Conservation (phyloP, 1,140 invertebrate genomes). For the Temnothorax longispinosus region DNA sequence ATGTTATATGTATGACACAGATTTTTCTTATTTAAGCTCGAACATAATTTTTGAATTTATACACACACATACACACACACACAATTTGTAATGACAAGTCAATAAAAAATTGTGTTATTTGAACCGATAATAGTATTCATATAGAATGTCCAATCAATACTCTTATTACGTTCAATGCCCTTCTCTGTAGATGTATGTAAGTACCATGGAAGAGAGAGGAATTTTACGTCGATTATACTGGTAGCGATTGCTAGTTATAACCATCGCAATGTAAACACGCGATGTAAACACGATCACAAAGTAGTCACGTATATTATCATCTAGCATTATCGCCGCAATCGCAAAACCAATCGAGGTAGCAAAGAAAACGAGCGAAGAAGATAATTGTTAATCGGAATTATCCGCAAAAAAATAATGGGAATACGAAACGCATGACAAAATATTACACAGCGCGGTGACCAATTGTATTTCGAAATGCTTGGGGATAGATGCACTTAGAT, state of each 20-base stretch:
- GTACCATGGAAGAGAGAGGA: background rate
- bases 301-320: slow-evolving; percentile 7
- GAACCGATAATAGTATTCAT: background rate
- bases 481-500: background rate
- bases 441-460: background rate
- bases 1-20: background rate
- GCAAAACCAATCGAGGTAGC: background rate
- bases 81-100: too few species aligned
- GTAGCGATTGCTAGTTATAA: slow-evolving; percentile 17
- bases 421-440: background rate
- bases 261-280: slow-evolving; percentile 28
- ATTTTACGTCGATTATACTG: background rate
- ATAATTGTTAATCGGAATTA: slow-evolving; percentile 26
- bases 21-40: background rate
- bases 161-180: background rate
- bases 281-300: background rate
- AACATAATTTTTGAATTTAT: background rate
- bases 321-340: slow-evolving; percentile 12
- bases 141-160: background rate
- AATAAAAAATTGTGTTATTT: background rate
- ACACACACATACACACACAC: too few species aligned
- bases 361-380: slow-evolving; percentile 7
- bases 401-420: background rate
- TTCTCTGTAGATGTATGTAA: background rate
- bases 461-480: background rate